A percentile compares a stretch with the other conserved stretches of the same genome.
Evolutionary conservation across 2,888 invertebrate genomes (phyloP).

Genomic region (Unio delphinus): DNA sequence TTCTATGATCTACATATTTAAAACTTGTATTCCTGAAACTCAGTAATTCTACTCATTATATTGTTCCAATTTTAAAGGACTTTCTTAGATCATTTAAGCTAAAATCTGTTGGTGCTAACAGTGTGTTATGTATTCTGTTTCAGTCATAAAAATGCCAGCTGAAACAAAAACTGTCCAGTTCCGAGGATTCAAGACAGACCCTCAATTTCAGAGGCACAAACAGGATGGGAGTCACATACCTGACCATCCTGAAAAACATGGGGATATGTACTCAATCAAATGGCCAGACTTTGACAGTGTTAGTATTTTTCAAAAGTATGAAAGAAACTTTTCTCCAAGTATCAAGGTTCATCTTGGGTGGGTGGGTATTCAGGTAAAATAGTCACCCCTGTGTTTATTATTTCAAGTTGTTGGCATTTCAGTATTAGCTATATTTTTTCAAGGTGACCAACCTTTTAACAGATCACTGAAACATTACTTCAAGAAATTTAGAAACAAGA

Average conservation of each 20-base stretch:
- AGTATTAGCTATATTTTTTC: too few relatives aligned
- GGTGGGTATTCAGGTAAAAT: not conserved
- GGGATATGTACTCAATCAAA: conserved; percentile 52
- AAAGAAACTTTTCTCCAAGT: not conserved
- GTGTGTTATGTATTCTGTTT: not conserved
- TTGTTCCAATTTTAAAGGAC: too few relatives aligned
- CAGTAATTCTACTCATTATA: too few relatives aligned
- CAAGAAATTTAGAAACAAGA: too few relatives aligned
- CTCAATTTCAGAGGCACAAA: not conserved
- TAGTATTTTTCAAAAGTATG: conserved; percentile 16
- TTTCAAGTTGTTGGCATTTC: not conserved
- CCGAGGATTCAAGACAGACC: conserved; percentile 10
- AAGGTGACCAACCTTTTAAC: too few relatives aligned
- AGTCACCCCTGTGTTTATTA: not conserved
- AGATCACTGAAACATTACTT: too few relatives aligned
- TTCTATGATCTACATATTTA: too few relatives aligned
- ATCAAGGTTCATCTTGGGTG: not conserved
- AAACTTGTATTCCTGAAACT: too few relatives aligned
- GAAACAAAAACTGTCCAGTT: conserved; percentile 11
- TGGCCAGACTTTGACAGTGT: conserved; percentile 58
- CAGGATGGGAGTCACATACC: not conserved
- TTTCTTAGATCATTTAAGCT: too few relatives aligned
- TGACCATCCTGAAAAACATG: conserved; percentile 35
- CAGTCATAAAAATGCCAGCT: conserved; percentile 7
- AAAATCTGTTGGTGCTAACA: too few relatives aligned